Evolutionary conservation across 1,140 invertebrate species (phyloP).

Genomic region (Laodelphax striatellus): DNA sequence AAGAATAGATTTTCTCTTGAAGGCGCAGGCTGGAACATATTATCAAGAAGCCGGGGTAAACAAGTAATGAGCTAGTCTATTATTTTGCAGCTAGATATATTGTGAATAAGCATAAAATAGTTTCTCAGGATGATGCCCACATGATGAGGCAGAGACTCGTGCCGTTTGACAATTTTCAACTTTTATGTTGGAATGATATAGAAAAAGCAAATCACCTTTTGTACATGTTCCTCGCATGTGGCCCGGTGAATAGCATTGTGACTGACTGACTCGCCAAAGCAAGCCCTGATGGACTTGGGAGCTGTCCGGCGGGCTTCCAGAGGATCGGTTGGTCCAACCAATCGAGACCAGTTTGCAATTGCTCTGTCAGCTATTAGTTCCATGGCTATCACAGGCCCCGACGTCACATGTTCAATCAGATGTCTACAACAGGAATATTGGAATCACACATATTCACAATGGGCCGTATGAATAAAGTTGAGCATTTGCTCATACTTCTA

Average conservation of each 20-base stretch:
- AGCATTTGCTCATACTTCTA: no score
- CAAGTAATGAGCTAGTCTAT: no score
- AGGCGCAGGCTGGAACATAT: no score
- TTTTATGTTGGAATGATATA: no score
- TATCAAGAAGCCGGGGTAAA: no score
- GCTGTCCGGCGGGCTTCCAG: constrained; percentile 40
- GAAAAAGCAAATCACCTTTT: constrained; percentile 1
- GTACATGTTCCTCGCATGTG: background rate
- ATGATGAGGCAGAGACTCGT: no score
- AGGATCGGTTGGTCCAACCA: constrained; percentile 56
- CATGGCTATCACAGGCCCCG: constrained; percentile 56
- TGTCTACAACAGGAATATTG: constrained; percentile 25
- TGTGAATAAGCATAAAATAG: no score
- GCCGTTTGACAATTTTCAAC: no score
- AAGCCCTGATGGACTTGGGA: constrained; percentile 50
- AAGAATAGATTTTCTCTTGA: no score
- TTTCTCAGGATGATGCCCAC: no score
- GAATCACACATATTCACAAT: background rate
- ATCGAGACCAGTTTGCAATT: constrained; percentile 43
- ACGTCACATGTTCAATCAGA: constrained; percentile 50
- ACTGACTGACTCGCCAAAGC: constrained; percentile 53
- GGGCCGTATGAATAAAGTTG: no score
- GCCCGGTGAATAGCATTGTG: background rate
- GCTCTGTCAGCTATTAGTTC: constrained; percentile 65
- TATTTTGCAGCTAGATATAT: no score